Percentiles rank a stretch among this genome's conserved stretches.
These are phyloP conservation scores for Cacajao melanocephalus DNA, from an alignment of 2,797 vertebrate genomes.

Conservation along the genomic window DNA sequence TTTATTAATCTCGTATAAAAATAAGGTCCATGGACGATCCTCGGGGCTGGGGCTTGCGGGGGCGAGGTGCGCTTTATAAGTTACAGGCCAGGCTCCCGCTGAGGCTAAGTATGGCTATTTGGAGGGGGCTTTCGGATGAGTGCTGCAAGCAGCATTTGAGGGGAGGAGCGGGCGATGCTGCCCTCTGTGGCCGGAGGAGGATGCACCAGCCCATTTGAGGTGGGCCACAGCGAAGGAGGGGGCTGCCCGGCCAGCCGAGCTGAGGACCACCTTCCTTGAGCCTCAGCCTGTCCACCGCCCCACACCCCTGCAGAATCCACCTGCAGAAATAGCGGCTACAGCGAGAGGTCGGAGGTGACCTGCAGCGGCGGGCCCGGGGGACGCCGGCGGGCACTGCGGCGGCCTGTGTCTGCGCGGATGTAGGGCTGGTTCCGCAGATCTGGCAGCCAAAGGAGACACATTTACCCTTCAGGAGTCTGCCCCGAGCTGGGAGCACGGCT, in stretches of 20 bases:
- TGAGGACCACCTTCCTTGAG: conserved; percentile 36
- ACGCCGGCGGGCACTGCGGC: conserved; percentile 90
- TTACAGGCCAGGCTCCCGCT: conserved; percentile 64
- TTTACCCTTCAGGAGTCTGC: neutral
- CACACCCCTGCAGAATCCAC: neutral
- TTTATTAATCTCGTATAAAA: conserved; percentile 80
- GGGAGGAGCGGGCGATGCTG: neutral
- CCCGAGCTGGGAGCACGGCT: neutral
- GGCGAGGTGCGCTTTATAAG: conserved; percentile 51
- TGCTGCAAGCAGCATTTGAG: conserved; percentile 37
- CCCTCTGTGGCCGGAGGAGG: neutral
- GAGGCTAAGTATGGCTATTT: conserved; percentile 63
- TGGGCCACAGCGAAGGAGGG: neutral
- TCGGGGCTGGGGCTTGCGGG: neutral
- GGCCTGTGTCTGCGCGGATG: conserved; percentile 89
- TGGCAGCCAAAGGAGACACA: conserved; percentile 70
- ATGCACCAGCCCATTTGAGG: neutral
- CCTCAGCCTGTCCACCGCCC: neutral
- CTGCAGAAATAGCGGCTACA: conserved; percentile 81
- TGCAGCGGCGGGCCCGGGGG: conserved; percentile 88
- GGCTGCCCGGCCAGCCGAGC: conserved; percentile 53
- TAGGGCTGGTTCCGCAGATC: conserved; percentile 96
- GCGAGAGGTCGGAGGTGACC: conserved; percentile 91
- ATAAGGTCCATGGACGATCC: conserved; percentile 67
- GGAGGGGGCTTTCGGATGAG: neutral